Percentiles rank a stretch among this genome's conserved stretches.
Conservation (phyloP, 2,888 invertebrate genomes). For the Phasia obesa region DNA sequence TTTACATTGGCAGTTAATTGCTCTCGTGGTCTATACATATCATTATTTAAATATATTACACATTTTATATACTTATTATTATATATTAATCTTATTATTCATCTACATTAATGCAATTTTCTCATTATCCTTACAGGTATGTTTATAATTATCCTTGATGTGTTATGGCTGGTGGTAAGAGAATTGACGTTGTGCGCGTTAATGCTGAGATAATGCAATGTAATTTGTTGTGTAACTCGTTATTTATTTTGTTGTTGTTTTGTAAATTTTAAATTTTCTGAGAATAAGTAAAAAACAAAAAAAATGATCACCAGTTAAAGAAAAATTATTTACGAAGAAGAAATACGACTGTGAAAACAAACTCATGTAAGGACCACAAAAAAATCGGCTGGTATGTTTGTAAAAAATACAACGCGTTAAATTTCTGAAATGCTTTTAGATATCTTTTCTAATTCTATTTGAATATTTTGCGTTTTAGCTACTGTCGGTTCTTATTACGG, state of each 20-base stretch:
- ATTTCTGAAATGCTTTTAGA: too few relatives aligned
- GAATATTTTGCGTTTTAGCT: too few relatives aligned
- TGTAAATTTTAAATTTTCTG: constrained; percentile 10
- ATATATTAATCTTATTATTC: constrained; percentile 38
- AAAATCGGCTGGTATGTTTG: too few relatives aligned
- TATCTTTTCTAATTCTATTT: too few relatives aligned
- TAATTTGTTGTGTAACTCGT: neutral
- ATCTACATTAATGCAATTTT: constrained; percentile 35
- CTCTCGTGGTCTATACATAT: neutral
- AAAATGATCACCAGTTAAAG: neutral
- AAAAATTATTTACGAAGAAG: neutral
- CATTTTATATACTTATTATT: constrained; percentile 35
- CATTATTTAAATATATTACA: constrained; percentile 9
- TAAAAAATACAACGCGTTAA: too few relatives aligned
- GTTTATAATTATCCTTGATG: constrained; percentile 40
- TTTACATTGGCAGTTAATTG: constrained; percentile 38
- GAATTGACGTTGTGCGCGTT: constrained; percentile 18
- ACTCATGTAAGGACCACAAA: neutral
- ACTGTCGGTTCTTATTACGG: too few relatives aligned
- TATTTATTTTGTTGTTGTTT: constrained; percentile 1
- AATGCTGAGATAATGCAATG: constrained; percentile 36
- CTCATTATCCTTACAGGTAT: constrained; percentile 56
- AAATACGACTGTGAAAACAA: neutral
- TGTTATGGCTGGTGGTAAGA: constrained; percentile 41
- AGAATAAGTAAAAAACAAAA: too few relatives aligned